Conservation (phyloP, 2,113 vertebrate species). For the Prionailurus viverrinus region DNA sequence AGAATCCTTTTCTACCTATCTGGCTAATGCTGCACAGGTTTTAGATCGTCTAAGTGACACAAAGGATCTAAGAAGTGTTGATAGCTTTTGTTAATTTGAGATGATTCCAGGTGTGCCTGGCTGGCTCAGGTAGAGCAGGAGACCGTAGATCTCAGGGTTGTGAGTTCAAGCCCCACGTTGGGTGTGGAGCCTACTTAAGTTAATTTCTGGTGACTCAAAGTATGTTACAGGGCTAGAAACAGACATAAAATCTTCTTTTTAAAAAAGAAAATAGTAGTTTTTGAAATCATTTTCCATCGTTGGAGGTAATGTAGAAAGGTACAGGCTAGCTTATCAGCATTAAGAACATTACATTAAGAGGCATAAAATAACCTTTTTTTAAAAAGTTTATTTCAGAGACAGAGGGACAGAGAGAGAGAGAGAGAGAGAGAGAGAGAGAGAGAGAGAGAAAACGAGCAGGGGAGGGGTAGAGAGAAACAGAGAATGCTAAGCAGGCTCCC, state of each 20-base stretch:
- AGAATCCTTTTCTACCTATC: neutral
- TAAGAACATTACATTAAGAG: slow-evolving; percentile 1
- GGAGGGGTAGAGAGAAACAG: too few relatives aligned
- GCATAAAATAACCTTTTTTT: neutral
- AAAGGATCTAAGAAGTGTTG: slow-evolving; percentile 35
- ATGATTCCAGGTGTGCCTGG: neutral
- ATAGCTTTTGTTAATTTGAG: slow-evolving; percentile 28
- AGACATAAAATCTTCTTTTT: neutral
- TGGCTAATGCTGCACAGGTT: neutral
- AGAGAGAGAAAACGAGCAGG: too few relatives aligned
- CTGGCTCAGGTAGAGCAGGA: too few relatives aligned
- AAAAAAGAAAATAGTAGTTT: neutral
- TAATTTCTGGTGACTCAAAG: slow-evolving; percentile 30
- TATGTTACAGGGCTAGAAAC: slow-evolving; percentile 25
- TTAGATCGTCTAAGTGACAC: slow-evolving; percentile 33
- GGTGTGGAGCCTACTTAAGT: too few relatives aligned
- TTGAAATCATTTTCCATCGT: neutral
- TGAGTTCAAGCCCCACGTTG: too few relatives aligned
- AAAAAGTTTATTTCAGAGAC: too few relatives aligned
- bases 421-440: too few relatives aligned
- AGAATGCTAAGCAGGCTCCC: too few relatives aligned
- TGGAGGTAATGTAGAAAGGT: neutral
- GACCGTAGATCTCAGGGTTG: too few relatives aligned
- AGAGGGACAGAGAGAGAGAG: too few relatives aligned
- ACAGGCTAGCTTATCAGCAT: neutral